phyloP scores from a whole-genome alignment of 1,140 invertebrate species.

The Diuraphis noxia region DNA sequence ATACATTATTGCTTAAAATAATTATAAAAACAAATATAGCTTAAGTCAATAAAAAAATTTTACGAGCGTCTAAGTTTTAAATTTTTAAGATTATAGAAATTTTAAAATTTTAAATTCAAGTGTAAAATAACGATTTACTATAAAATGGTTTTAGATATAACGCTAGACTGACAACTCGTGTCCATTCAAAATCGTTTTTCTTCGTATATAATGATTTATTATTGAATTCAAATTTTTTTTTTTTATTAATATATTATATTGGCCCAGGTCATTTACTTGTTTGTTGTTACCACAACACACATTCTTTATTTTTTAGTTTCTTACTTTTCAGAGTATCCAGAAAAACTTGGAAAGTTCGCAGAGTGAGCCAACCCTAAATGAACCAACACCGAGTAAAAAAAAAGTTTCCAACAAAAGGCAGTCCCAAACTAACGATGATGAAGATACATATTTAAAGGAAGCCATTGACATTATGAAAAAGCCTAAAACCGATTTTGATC shows the following conservation, averaged over 20 bases:
- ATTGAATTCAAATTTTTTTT: not conserved
- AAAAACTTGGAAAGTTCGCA: not conserved
- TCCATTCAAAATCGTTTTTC: not conserved
- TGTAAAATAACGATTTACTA: too few species aligned
- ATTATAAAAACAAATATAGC: not conserved
- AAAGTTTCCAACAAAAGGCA: not conserved
- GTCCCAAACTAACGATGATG: not conserved
- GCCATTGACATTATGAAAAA: not conserved
- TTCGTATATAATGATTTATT: not conserved
- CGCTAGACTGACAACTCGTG: too few species aligned
- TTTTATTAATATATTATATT: not conserved
- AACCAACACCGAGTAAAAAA: not conserved
- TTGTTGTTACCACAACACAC: constrained; percentile 3
- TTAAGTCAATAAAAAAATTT: not conserved
- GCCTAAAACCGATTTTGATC: not conserved
- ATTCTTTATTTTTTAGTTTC: not conserved
- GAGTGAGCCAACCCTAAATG: not conserved
- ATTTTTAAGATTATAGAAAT: too few species aligned
- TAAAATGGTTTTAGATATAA: too few species aligned
- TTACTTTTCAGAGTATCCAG: not conserved
- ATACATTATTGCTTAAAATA: not conserved
- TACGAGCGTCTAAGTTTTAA: not conserved
- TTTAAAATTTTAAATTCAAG: too few species aligned
- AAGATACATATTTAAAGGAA: not conserved
- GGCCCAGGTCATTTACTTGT: not conserved